Conservation (phyloP, 2,888 invertebrate species). For the Danaus chrysippus region DNA sequence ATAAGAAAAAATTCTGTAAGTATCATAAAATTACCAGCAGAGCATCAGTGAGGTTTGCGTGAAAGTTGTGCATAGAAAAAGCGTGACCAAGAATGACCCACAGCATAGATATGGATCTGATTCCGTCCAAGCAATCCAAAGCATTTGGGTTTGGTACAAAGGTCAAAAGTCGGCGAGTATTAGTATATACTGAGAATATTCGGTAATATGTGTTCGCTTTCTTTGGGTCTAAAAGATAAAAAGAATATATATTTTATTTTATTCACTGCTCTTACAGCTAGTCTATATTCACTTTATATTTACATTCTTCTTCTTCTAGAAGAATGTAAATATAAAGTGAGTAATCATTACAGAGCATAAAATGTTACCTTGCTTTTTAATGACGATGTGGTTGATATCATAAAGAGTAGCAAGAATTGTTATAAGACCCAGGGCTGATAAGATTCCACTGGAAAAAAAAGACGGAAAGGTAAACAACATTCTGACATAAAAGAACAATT, state of each 20-base stretch:
- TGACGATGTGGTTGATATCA: slow-evolving; percentile 42
- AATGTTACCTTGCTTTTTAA: slow-evolving; percentile 41
- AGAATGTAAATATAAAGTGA: slow-evolving; percentile 6
- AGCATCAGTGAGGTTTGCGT: slow-evolving; percentile 43
- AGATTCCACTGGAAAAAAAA: slow-evolving; percentile 37
- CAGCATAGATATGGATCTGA: slow-evolving; percentile 67
- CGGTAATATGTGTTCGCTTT: slow-evolving; percentile 39
- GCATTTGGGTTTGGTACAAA: slow-evolving; percentile 50
- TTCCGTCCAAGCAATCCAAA: slow-evolving; percentile 66
- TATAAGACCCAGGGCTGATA: slow-evolving; percentile 41
- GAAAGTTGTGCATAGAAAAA: slow-evolving; percentile 37
- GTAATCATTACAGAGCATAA: slow-evolving; percentile 7
- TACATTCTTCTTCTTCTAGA: background rate
- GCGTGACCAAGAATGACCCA: slow-evolving; percentile 72
- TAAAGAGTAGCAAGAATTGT: slow-evolving; percentile 50
- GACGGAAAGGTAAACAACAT: background rate
- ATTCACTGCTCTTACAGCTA: background rate
- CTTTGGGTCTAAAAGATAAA: slow-evolving; percentile 45
- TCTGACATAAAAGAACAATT: background rate
- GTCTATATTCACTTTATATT: background rate
- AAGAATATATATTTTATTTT: background rate
- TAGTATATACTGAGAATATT: slow-evolving; percentile 59
- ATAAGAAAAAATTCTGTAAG: background rate
- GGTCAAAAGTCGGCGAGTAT: slow-evolving; percentile 57
- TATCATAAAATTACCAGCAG: slow-evolving; percentile 37